Evolutionary conservation across 2,113 vertebrate genomes (phyloP).

Genomic region (Motacilla tschutschensis): DNA sequence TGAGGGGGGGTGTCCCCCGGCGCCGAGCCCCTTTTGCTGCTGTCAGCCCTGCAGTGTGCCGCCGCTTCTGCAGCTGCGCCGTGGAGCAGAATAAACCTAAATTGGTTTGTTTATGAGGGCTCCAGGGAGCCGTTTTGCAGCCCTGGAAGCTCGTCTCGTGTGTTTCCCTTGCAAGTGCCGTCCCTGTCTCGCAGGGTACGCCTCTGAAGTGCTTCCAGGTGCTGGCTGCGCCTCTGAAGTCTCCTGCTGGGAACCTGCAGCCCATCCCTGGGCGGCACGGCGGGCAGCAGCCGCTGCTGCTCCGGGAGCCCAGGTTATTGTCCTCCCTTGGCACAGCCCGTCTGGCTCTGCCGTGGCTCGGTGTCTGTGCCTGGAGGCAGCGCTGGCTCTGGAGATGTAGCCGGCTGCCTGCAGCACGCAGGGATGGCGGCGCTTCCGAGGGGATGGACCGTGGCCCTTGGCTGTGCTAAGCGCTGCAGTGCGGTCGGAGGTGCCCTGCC

Average conservation of each 20-base stretch:
- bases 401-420: neutral
- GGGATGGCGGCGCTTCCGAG: neutral
- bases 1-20: neutral
- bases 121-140: neutral
- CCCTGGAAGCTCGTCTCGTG: neutral
- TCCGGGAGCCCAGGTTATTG: neutral
- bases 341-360: neutral
- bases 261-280: neutral
- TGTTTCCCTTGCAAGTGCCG: neutral
- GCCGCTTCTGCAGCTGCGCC: neutral
- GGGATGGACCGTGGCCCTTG: neutral
- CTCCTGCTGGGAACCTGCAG: slow-evolving; percentile 1
- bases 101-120: neutral
- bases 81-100: neutral
- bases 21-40: neutral
- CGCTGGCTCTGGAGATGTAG: neutral
- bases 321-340: neutral
- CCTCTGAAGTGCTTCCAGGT: slow-evolving; percentile 30
- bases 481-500: neutral
- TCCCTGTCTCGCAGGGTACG: neutral
- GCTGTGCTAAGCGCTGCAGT: neutral
- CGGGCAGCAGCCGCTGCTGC: neutral
- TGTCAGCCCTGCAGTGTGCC: neutral
- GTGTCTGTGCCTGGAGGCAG: neutral
- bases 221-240: slow-evolving; percentile 14